Percentiles rank a stretch among this genome's conserved stretches.
phyloP scores from a whole-genome alignment of 2,113 vertebrate genomes.

The Alexandromys fortis region DNA sequence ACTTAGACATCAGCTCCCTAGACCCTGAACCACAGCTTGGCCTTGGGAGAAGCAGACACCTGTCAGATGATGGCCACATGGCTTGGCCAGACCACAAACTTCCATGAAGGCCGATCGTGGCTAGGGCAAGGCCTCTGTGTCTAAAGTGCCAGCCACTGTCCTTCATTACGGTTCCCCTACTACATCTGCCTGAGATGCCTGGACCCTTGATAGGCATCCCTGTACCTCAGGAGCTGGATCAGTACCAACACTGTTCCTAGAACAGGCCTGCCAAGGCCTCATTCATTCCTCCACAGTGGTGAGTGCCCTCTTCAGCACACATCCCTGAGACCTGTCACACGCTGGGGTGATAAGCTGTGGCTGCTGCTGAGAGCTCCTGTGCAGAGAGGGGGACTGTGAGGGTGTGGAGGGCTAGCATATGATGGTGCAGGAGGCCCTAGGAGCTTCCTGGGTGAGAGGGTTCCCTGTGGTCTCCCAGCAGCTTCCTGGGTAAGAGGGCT shows the following conservation, averaged over 20 bases:
- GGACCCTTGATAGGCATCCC: not conserved
- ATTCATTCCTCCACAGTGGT: not conserved
- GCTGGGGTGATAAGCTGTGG: rapidly evolving
- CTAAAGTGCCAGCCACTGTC: not conserved
- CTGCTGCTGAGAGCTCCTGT: not conserved
- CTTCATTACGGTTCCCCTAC: not conserved
- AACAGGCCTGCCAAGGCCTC: not conserved
- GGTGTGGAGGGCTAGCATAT: not conserved
- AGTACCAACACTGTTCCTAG: rapidly evolving
- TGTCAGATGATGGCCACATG: rapidly evolving
- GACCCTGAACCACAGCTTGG: not conserved
- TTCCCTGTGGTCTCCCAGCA: too few species aligned
- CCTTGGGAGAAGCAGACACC: not conserved
- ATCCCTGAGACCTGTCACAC: rapidly evolving
- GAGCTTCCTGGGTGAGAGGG: not conserved
- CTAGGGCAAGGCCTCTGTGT: not conserved
- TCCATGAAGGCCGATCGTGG: not conserved
- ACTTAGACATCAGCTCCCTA: not conserved
- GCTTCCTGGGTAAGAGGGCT: too few species aligned
- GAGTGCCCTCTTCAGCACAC: rapidly evolving
- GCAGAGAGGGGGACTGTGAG: rapidly evolving
- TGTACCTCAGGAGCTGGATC: not conserved
- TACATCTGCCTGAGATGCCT: not conserved
- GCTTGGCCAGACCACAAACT: not conserved
- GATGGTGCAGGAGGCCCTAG: too few species aligned